These are phyloP conservation scores for Urocitellus parryii DNA, from an alignment of 2,113 vertebrate genomes.

Conservation along the genomic window DNA sequence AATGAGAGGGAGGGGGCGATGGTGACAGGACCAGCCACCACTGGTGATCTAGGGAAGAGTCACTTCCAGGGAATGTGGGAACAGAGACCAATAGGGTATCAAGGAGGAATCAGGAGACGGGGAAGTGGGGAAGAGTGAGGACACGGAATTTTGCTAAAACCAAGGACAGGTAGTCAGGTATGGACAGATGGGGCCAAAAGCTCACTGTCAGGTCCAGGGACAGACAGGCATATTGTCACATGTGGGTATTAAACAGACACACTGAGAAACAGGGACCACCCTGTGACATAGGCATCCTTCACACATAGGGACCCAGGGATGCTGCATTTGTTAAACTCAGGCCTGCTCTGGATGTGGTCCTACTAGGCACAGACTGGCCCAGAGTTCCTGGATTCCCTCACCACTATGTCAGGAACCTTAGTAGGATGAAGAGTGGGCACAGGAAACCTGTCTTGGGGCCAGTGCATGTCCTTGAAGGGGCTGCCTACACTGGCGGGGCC, in stretches of 20 bases:
- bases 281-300: background rate
- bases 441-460: no score
- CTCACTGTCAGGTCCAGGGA: no score
- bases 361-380: background rate
- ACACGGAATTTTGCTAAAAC: background rate
- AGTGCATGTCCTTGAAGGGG: accelerated
- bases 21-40: background rate
- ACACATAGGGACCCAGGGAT: background rate
- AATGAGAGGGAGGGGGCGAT: background rate
- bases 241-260: background rate
- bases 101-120: background rate
- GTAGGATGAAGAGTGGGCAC: no score
- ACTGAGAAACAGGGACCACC: background rate
- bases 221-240: background rate
- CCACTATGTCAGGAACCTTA: background rate
- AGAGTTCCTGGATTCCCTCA: background rate
- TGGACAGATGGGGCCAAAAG: background rate
- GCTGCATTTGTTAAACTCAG: background rate
- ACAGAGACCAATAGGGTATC: background rate
- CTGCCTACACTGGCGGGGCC: accelerated
- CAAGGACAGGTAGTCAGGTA: accelerated
- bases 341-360: background rate
- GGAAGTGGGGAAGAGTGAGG: background rate
- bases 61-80: background rate
- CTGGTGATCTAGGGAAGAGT: background rate